Evolutionary conservation across 2,888 invertebrate genomes (phyloP).

Genomic region (Drosophila pegasa): DNA sequence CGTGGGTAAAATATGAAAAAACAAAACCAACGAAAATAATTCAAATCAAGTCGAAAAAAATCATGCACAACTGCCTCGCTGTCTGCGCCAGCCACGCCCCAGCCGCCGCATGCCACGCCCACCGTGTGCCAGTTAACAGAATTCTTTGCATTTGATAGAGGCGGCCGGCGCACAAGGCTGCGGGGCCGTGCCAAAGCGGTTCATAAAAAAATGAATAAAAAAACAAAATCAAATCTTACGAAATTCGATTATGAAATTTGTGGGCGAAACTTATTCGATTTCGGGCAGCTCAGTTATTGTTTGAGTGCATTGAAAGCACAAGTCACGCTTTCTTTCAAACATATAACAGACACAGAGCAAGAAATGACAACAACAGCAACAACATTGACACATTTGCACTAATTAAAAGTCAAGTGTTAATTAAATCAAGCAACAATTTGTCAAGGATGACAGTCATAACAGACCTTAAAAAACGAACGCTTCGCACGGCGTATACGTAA

Average conservation of each 20-base stretch:
- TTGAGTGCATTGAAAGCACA: conserved; percentile 51
- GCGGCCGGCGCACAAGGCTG: conserved; percentile 8
- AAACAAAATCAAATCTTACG: conserved; percentile 57
- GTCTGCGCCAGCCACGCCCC: conserved; percentile 32
- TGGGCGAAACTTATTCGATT: conserved; percentile 55
- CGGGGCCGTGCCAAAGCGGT: conserved; percentile 15
- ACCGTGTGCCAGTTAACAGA: conserved; percentile 41
- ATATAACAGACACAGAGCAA: conserved; percentile 14
- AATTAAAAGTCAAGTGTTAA: conserved; percentile 70
- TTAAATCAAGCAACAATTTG: conserved; percentile 56
- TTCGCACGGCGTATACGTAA: conserved; percentile 7
- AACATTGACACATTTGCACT: conserved; percentile 60
- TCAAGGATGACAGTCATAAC: conserved; percentile 52
- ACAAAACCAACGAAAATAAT: conserved; percentile 24
- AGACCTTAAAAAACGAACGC: conserved; percentile 16
- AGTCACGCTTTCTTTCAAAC: conserved; percentile 72
- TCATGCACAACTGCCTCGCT: conserved; percentile 1
- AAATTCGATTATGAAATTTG: conserved; percentile 70
- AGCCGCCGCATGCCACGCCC: conserved; percentile 41
- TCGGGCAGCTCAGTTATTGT: conserved; percentile 29
- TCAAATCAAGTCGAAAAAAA: conserved; percentile 29
- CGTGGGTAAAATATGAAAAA: conserved; percentile 68
- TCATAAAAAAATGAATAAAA: conserved; percentile 23
- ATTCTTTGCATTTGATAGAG: conserved; percentile 43
- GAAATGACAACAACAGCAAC: conserved; percentile 7